Evolutionary conservation across 1,140 invertebrate genomes (phyloP), one percentile per base, ranked within the genome.

Genomic region (Drosophila malerkotliana): DNA sequence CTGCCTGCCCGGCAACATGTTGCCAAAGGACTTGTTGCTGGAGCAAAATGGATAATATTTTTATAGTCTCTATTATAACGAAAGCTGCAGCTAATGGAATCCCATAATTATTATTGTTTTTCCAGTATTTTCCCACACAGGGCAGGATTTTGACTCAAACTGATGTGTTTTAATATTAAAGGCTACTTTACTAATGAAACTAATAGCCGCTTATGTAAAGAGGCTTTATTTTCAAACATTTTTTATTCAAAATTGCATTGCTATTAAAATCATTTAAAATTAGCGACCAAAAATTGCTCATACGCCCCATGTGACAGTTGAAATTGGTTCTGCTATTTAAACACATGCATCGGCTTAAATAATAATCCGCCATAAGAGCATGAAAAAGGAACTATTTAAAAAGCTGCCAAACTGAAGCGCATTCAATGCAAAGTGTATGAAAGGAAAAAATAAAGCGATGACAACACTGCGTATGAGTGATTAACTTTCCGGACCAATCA

Each of bases 1-100:
- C 3, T 8, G 26, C 4, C 18, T 34, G 24, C 4, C 5, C 26
- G 6, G 72, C 79, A 82, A 81, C 79, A 82, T 82, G 79, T 75
- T 83, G 79, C 69, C 52, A 52, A 28, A 5, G 10, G 49, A 80
- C 66, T 76, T 80, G 78, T 80, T 80, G 78, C 54, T 58, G 45
- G 39, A 1, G 14, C 6, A 18, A 44, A 14, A 15, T n/a, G 3
- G 41, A n/a, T n/a, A 44, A 18, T 44, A 44, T 44, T 44, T 15
- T 8, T 18, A 44, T 18, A 12, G 41, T 14, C 15, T 37, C 34
- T 28, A 32, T 32, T 3, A 14, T 14, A n/a, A 41, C 4, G 14
- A 41, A 5, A 14, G 39, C 14, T 41, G 12, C 39, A 7, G 39
- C 39, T 41, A 41, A 14, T 41, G 39, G n/a, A 6, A 41, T n/a